A percentile compares a stretch with the other conserved stretches of the same genome.
phyloP scores from a whole-genome alignment of 2,888 invertebrate genomes.

The Copidosoma aretas region DNA sequence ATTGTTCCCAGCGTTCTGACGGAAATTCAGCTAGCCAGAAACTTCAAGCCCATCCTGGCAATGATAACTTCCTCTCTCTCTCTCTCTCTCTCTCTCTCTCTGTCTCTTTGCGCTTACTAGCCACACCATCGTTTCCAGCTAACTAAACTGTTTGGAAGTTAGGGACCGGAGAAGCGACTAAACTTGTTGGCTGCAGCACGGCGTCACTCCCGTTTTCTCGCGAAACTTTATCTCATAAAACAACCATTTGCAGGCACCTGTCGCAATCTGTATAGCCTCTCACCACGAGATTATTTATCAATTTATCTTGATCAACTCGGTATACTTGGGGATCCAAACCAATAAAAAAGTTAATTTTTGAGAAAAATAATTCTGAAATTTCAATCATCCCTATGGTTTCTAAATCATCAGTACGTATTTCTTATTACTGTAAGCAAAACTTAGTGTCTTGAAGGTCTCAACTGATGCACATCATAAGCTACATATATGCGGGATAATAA shows the following conservation, averaged over 20 bases:
- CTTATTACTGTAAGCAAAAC: no score
- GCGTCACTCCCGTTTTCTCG: conserved; percentile 15
- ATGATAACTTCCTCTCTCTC: conserved; percentile 18
- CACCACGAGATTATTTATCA: background rate
- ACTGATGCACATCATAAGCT: no score
- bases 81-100: no score
- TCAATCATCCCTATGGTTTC: no score
- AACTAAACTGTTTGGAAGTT: conserved; percentile 32
- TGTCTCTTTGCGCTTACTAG: background rate
- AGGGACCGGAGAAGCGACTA: background rate
- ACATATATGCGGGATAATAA: no score
- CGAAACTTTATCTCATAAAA: conserved; percentile 18
- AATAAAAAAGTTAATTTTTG: background rate
- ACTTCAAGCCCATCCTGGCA: conserved; percentile 27
- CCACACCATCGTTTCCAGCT: conserved; percentile 18
- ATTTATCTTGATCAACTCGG: conserved; percentile 1
- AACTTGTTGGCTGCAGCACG: conserved; percentile 21
- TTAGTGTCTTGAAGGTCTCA: no score
- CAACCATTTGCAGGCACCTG: background rate
- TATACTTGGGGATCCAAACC: no score
- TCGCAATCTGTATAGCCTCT: background rate
- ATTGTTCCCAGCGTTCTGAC: background rate
- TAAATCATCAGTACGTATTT: no score
- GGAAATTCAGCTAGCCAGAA: conserved; percentile 20
- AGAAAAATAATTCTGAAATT: no score